These are phyloP conservation scores for Periophthalmus modestus DNA, from an alignment of 2,113 vertebrate genomes.

Conservation along the genomic window DNA sequence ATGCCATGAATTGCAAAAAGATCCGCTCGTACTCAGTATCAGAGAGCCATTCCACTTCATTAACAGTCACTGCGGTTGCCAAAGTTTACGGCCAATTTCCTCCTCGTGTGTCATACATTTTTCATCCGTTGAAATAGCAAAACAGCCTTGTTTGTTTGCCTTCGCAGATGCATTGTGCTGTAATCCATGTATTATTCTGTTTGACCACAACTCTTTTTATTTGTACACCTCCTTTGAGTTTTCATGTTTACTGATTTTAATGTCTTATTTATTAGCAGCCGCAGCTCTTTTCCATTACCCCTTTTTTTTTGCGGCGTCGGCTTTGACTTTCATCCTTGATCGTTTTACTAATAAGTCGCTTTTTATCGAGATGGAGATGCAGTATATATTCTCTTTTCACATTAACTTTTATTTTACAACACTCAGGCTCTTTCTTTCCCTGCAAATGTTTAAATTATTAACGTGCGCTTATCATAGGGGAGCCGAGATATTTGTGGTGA, in stretches of 20 bases:
- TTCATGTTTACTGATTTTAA: neutral
- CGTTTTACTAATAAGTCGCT: neutral
- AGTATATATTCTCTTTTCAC: conserved; percentile 1
- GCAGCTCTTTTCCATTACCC: neutral
- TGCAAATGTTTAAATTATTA: conserved; percentile 71
- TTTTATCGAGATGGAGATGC: neutral
- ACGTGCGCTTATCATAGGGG: conserved; percentile 47
- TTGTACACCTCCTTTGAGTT: neutral
- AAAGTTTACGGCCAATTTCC: neutral
- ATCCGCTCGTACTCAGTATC: neutral
- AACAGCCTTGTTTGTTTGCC: neutral
- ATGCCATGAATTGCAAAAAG: neutral
- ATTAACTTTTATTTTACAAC: conserved; percentile 45
- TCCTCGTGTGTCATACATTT: neutral
- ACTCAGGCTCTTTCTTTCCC: conserved; percentile 23
- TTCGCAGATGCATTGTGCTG: neutral
- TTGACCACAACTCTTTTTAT: conserved; percentile 1
- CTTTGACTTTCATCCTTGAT: neutral
- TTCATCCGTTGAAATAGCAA: neutral
- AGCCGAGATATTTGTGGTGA: conserved; percentile 49
- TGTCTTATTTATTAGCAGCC: neutral
- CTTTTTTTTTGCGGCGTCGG: neutral
- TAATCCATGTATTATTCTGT: neutral
- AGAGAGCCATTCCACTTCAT: neutral
- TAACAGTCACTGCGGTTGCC: neutral